Percentiles rank a stretch among this genome's conserved stretches.
phyloP scores from a whole-genome alignment of 2,113 vertebrate genomes.

The Penelope pileata region DNA sequence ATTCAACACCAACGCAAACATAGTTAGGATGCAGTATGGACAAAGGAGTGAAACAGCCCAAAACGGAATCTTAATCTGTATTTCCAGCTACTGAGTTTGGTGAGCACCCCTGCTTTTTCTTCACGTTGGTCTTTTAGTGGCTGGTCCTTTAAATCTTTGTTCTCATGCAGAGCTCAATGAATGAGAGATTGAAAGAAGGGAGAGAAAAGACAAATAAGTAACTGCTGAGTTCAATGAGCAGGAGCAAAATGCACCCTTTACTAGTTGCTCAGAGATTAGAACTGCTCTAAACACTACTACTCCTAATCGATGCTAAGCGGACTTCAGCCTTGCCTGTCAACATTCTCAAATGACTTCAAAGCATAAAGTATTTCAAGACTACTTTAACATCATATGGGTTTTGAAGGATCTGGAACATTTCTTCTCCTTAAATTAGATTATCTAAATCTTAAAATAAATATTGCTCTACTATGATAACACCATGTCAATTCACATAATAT shows the following conservation, averaged over 20 bases:
- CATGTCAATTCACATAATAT: neutral
- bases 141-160: neutral
- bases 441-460: neutral
- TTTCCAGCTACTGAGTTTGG: neutral
- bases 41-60: neutral
- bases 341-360: neutral
- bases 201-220: neutral
- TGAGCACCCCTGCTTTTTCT: neutral
- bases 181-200: neutral
- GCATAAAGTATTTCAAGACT: neutral
- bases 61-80: neutral
- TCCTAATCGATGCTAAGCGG: neutral
- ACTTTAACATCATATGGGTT: neutral
- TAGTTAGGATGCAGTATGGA: neutral
- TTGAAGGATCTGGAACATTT: neutral
- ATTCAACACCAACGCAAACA: neutral
- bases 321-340: neutral
- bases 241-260: neutral
- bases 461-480: neutral
- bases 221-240: neutral
- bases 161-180: neutral
- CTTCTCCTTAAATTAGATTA: neutral
- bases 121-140: neutral
- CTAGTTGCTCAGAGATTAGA: accelerated
- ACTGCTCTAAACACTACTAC: neutral